Base-by-base conservation (phyloP, 2,888 invertebrate species). In the Brenthis hecate region DNA sequence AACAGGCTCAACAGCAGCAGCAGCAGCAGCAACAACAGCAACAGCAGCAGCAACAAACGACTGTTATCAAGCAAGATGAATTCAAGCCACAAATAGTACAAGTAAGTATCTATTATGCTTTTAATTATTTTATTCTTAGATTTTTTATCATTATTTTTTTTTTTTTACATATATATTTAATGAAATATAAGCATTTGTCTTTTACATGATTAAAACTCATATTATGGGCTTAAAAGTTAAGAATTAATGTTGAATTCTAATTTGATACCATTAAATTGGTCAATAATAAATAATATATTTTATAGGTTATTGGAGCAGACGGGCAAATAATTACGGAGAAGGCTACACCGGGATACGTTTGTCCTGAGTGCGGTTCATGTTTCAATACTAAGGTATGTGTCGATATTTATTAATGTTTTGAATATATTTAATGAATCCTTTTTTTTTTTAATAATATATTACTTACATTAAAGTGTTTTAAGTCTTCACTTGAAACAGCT, bases 41-140 rank as follows among this genome's bases (percentile, higher is more conserved):
- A 60, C 72, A 77, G 4, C 83, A 83, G 3, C 87, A 86, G 65
- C 85, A 86, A 69, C 89, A 91, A 74, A 80, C 92, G 74, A 87
- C 94, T 81, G 92, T 93, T 79, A 92, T 91, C 80, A 89, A 93
- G 85, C 78, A 93, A 81, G 86, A 94, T 74, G 85, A 94, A 69
- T 91, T 92, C 72, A 93, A 93, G 77, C 92, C 92, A 2, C 91
- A 92, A 78, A 92, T 92, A 74, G 89, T 92, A 83, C 94, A 94
- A 91, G 94, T 94, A 75, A 66, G 65, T 67, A 3, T 53, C 14
- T 14, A 56, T 13, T 13, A n/a, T 50, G 6, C 32, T 4, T 19
- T 28, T 48, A 2, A 13, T 36, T 58, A 23, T 51, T n/a, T 13
- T 4, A 50, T 51, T 0, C 19, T 19, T 19, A 19, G 1, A 19